A percentile compares a stretch with the other conserved stretches of the same genome.
Conservation (phyloP, 2,113 vertebrate genomes). For the Bufo bufo region DNA sequence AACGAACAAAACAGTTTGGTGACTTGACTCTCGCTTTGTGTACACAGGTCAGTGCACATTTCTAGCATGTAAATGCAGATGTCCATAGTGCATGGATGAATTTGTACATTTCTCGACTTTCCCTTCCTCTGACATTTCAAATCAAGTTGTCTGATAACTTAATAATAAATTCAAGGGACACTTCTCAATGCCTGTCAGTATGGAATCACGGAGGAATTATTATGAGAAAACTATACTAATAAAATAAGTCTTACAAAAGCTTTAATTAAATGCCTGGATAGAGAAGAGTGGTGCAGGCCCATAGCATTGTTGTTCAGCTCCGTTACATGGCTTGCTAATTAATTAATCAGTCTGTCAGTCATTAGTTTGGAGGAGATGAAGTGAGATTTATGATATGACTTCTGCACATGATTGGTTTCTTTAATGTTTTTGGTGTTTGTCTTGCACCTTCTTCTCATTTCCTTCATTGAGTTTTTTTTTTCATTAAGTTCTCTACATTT, state of each 20-base stretch:
- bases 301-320: constrained; percentile 18
- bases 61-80: neutral
- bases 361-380: constrained; percentile 40
- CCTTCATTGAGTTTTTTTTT: constrained; percentile 57
- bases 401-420: constrained; percentile 40
- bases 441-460: constrained; percentile 49
- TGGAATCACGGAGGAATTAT: constrained; percentile 23
- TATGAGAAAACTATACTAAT: constrained; percentile 44
- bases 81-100: neutral
- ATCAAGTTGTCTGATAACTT: neutral
- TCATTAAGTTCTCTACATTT: constrained; percentile 71
- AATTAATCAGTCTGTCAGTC: constrained; percentile 36
- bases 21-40: neutral
- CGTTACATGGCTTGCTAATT: constrained; percentile 4
- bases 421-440: constrained; percentile 50
- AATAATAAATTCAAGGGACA: neutral
- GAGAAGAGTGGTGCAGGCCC: neutral
- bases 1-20: neutral
- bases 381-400: constrained; percentile 25
- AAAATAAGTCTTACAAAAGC: constrained; percentile 51
- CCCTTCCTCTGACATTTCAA: neutral
- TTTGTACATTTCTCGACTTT: neutral
- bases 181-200: constrained; percentile 23
- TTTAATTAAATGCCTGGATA: constrained; percentile 52
- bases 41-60: neutral